Base-by-base conservation (phyloP, 2,888 invertebrate genomes). In the Harmothoe impar region DNA sequence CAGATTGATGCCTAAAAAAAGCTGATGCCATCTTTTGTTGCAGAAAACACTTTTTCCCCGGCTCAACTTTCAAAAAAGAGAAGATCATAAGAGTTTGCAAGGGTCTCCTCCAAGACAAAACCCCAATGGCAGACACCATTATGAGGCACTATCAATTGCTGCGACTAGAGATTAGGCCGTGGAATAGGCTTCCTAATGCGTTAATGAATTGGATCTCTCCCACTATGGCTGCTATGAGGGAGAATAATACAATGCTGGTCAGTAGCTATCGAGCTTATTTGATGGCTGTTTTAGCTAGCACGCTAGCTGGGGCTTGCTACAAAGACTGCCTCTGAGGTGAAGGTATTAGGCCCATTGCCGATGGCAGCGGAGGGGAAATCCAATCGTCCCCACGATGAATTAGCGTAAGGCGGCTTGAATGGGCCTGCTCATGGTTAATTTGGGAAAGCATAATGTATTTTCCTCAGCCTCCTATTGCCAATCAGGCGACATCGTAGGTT, bases 251-350 rank as follows among this genome's bases (percentile, higher is more conserved):
- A 86, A 86, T 86, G 86, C 52, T 86, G 56, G 52, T 86, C 86
- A 86, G 86, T 86, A 31, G 86, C 86, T 54, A 86, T 86, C 86
- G 56, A 86, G 86, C 86, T 86, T 86, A 86, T 86, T 86, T 52
- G 29, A 86, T 12, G 25, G 86, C 86, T 86, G 52, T 86, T 86
- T 86, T 86, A 54, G 86, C 81, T 25, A 31, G 25, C 54, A 86
- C 56, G 86, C 52, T 86, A 86, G 56, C 54, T 86, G 52, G 86
- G 54, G 56, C 35, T 20, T 17, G 12, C 81, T 35, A 81, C 81
- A 81, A 81, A 81, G 81, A 33, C 35, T 81, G 20, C 81, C 0
- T 20, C 43, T 35, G 81, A 15, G n/a, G 12, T 23, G 20, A 15
- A 81, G 35, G 33, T 25, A 81, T 81, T 43, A 25, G 81, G 81